phyloP scores from a whole-genome alignment of 2,888 invertebrate species.

The Dryocosmus kuriphilus region DNA sequence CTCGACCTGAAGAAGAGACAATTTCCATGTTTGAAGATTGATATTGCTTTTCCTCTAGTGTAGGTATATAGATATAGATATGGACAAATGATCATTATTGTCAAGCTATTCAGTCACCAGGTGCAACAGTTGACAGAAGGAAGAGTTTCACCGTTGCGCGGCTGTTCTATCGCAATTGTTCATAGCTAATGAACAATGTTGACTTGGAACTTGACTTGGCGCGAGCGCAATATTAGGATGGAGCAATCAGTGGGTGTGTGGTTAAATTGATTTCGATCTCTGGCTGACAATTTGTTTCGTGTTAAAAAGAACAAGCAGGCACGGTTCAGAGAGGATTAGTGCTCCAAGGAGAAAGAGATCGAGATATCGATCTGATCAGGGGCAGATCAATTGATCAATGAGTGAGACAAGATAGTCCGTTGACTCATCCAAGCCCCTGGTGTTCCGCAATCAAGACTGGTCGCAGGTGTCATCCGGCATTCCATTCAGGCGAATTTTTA shows the following conservation, averaged over 20 bases:
- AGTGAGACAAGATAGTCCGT: conserved; percentile 4
- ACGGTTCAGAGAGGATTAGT: conserved; percentile 36
- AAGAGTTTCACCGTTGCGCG: conserved; percentile 28
- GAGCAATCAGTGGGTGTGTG: conserved; percentile 29
- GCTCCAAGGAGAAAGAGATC: conserved; percentile 38
- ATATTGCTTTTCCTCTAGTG: background rate
- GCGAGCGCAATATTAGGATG: conserved; percentile 33
- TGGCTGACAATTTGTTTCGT: conserved; percentile 39
- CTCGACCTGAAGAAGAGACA: background rate
- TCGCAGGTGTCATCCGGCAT: conserved; percentile 67
- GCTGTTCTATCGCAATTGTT: conserved; percentile 22
- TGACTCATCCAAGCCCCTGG: conserved; percentile 31
- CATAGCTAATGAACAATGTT: conserved; percentile 25
- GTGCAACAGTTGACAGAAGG: conserved; percentile 3
- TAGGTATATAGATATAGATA: no score
- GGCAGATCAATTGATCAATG: conserved; percentile 31
- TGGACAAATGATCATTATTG: conserved; percentile 16
- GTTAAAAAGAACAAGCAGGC: conserved; percentile 28
- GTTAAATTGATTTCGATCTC: conserved; percentile 33
- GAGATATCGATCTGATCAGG: conserved; percentile 30
- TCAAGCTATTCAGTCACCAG: conserved; percentile 4
- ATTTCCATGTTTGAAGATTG: background rate
- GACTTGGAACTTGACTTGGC: background rate
- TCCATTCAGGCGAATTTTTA: conserved; percentile 54
- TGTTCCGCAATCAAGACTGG: conserved; percentile 26